Conservation (phyloP, 2,797 vertebrate genomes). For the Cossypha caffra region DNA sequence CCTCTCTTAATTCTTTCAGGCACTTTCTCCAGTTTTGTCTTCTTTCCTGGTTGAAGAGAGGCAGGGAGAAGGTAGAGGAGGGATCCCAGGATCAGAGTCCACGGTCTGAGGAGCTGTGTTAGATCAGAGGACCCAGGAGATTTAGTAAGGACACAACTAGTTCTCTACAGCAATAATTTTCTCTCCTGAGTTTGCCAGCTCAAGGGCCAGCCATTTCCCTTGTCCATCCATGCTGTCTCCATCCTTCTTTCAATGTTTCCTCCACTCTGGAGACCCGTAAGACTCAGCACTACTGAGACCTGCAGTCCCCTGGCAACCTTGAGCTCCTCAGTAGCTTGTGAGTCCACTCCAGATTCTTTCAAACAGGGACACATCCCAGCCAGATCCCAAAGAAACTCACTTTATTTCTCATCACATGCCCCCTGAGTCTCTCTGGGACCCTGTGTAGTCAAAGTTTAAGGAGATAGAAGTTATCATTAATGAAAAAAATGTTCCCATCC, state of each 20-base stretch:
- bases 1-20: background rate
- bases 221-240: background rate
- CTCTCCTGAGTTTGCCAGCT: background rate
- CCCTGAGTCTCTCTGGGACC: background rate
- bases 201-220: background rate
- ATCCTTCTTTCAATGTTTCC: background rate
- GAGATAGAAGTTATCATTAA: background rate
- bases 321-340: background rate
- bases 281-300: background rate
- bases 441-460: background rate
- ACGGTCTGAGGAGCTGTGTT: background rate
- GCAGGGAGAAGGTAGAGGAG: background rate
- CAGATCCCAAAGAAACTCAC: rapidly evolving
- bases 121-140: background rate
- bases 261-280: background rate
- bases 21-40: background rate
- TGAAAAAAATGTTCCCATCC: background rate
- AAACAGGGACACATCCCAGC: background rate
- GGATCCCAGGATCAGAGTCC: rapidly evolving
- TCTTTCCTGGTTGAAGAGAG: background rate
- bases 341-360: background rate
- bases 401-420: background rate
- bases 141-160: background rate
- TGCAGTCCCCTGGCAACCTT: background rate
- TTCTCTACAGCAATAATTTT: background rate